Evolutionary conservation across 2,113 vertebrate genomes (phyloP).

Genomic region (Sceloporus undulatus): DNA sequence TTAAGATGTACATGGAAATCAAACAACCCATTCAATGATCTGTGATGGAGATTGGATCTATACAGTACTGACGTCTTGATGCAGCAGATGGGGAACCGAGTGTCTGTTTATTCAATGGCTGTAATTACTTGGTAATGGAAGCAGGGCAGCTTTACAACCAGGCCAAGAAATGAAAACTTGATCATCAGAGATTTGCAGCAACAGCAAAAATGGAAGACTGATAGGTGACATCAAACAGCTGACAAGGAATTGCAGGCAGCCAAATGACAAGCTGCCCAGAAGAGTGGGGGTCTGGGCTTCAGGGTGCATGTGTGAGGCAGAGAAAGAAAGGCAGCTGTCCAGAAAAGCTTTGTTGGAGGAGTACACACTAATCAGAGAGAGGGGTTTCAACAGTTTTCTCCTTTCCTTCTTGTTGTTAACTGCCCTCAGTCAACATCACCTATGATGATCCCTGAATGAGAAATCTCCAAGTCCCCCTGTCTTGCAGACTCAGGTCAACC

Average conservation of each 20-base stretch:
- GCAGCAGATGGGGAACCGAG: conserved; percentile 85
- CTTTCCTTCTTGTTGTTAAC: neutral
- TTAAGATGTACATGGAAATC: neutral
- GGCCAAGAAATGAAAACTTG: conserved; percentile 77
- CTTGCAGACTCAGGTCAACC: too few species aligned
- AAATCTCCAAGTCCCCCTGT: too few species aligned
- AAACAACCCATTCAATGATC: conserved; percentile 57
- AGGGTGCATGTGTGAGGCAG: neutral
- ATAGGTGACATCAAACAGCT: conserved; percentile 83
- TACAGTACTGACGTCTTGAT: conserved; percentile 76
- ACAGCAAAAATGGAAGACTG: conserved; percentile 82
- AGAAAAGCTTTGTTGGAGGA: conserved; percentile 19
- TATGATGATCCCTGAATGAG: too few species aligned
- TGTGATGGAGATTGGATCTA: conserved; percentile 38
- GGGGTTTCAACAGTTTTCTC: conserved; percentile 56
- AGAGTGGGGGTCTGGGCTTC: conserved; percentile 23
- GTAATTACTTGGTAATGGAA: conserved; percentile 85
- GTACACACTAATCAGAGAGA: conserved; percentile 38
- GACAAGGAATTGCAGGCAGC: conserved; percentile 66
- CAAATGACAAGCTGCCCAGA: conserved; percentile 76
- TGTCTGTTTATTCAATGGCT: conserved; percentile 85
- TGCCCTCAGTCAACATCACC: too few species aligned
- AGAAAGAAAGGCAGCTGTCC: conserved; percentile 39
- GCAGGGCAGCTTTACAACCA: conserved; percentile 72
- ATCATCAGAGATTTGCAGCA: conserved; percentile 82